These are phyloP conservation scores for Lepidonotus clava DNA, from an alignment of 2,888 invertebrate genomes.

Conservation along the genomic window DNA sequence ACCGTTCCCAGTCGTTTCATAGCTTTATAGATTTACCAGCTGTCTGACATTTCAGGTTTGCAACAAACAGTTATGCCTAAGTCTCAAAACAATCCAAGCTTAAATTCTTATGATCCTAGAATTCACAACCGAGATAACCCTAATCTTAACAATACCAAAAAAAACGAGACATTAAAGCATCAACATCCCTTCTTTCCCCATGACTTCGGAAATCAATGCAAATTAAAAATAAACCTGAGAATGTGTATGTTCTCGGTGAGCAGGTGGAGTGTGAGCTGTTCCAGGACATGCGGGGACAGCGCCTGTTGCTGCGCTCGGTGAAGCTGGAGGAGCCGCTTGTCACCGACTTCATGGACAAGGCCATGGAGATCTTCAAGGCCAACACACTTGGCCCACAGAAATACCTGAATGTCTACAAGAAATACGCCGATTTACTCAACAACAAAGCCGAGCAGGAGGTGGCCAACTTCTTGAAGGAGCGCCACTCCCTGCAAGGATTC, in stretches of 20 bases:
- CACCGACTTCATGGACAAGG: slow-evolving; percentile 77
- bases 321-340: slow-evolving; percentile 79
- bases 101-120: too few relatives aligned
- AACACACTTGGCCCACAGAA: slow-evolving; percentile 80
- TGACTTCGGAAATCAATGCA: too few relatives aligned
- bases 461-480: slow-evolving; percentile 77
- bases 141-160: neutral
- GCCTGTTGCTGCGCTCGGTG: slow-evolving; percentile 77
- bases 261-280: slow-evolving; percentile 80
- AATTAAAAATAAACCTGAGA: too few relatives aligned
- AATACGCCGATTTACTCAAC: slow-evolving; percentile 79
- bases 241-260: neutral
- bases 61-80: neutral
- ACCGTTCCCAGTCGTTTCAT: too few relatives aligned
- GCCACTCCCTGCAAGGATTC: slow-evolving; percentile 77
- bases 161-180: neutral
- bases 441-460: slow-evolving; percentile 80
- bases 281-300: slow-evolving; percentile 79
- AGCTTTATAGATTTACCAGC: neutral
- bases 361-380: slow-evolving; percentile 79
- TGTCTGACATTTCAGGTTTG: neutral
- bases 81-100: neutral
- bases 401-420: slow-evolving; percentile 77
- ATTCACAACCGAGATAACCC: too few relatives aligned
- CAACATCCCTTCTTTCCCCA: too few relatives aligned